Evolutionary conservation across 1,140 invertebrate genomes (phyloP), one percentile per base, ranked within the genome.

Genomic region (Maconellicoccus hirsutus): DNA sequence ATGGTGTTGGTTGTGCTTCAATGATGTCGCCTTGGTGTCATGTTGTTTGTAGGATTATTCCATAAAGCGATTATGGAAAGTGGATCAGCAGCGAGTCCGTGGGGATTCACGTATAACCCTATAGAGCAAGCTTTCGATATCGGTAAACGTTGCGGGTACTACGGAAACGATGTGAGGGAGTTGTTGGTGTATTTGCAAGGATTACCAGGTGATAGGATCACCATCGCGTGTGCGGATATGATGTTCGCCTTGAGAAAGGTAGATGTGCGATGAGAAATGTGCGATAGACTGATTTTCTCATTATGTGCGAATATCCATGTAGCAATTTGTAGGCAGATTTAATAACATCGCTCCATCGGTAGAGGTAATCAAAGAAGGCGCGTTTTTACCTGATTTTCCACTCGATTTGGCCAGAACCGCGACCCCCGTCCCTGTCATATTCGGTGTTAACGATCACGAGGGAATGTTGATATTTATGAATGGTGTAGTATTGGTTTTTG

Each of bases 11-110:
- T n/a, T n/a, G n/a, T n/a, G n/a, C n/a, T n/a, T n/a, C n/a, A n/a
- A n/a, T n/a, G n/a, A n/a, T n/a, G n/a, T n/a, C n/a, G n/a, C n/a
- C n/a, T n/a, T n/a, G n/a, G n/a, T n/a, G n/a, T 16, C 42, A 52
- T n/a, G n/a, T 19, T 52, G n/a, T 16, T 52, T 16, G n/a, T 52
- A 72, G 71, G 74, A 33, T 59, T 72, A 12, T 73, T 73, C 33
- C 73, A 73, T 33, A 73, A 72, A 33, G 73, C 69, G 0, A 72
- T 73, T 10, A 59, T 71, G 21, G 70, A 73, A 33, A 71, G 73
- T 12, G 73, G 73, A 19, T 1, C 73, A 1, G 39, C 69, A 6
- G 3, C 39, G 2, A 52, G 70, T 22, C 25, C 6, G 12, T 70
- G 71, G 69, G 69, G 70, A 1, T 6, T 71, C 4, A 16, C 12